phyloP scores from a whole-genome alignment of 2,797 vertebrate species.

The Phrynocephalus guinanensis region DNA sequence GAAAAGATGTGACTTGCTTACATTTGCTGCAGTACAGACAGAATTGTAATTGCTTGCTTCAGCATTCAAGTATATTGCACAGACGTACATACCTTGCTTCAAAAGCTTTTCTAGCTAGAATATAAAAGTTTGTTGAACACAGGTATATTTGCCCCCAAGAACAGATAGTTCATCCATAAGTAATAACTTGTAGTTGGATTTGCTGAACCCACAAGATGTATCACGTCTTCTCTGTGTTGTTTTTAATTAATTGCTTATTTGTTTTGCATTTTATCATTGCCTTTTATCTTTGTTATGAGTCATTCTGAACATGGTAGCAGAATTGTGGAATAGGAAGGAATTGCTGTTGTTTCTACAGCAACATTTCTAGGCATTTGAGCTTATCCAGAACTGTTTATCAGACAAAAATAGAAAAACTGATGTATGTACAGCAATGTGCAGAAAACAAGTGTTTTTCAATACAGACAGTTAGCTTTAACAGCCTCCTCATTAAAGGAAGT shows the following conservation, averaged over 20 bases:
- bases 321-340: background rate
- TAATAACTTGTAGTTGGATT: background rate
- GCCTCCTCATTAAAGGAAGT: too few species aligned
- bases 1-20: conserved; percentile 27
- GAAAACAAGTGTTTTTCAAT: too few species aligned
- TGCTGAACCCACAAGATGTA: background rate
- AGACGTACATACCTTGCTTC: background rate
- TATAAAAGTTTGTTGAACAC: background rate
- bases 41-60: background rate
- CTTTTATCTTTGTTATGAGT: background rate
- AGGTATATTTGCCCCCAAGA: background rate
- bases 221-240: background rate
- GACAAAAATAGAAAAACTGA: background rate
- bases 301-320: background rate
- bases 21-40: background rate
- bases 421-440: background rate
- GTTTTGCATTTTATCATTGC: background rate
- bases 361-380: background rate
- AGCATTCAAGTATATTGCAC: background rate
- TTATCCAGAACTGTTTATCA: background rate
- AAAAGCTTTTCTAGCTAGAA: background rate
- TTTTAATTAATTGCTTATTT: conserved; percentile 4
- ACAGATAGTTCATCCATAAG: background rate
- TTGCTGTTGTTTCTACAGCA: background rate
- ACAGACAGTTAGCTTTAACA: too few species aligned